A percentile compares a stretch with the other conserved stretches of the same genome.
Conservation (phyloP, 2,113 vertebrate genomes). For the Trogon melanurus region DNA sequence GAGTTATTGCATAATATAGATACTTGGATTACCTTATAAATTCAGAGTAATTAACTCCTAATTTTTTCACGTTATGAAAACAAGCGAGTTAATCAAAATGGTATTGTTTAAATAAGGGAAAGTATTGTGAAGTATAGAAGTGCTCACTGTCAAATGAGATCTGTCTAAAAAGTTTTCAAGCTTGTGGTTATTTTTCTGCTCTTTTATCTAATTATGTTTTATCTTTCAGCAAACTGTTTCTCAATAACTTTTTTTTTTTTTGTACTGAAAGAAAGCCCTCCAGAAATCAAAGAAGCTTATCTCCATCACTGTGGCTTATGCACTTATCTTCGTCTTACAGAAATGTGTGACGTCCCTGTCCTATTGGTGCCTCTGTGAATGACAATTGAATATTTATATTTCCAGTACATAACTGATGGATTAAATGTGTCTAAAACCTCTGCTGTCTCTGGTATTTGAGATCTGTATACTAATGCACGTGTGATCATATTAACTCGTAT, state of each 20-base stretch:
- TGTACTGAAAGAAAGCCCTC: slow-evolving; percentile 36
- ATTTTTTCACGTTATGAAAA: slow-evolving; percentile 9
- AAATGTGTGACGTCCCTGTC: background rate
- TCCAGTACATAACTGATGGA: background rate
- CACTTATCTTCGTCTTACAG: slow-evolving; percentile 63
- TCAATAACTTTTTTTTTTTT: background rate
- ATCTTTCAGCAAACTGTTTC: slow-evolving; percentile 33
- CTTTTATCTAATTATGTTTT: slow-evolving; percentile 40
- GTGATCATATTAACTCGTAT: background rate
- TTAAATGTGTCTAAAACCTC: background rate
- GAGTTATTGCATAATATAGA: background rate
- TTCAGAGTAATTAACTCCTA: background rate
- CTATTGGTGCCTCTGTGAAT: background rate
- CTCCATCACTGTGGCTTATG: slow-evolving; percentile 34
- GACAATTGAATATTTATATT: slow-evolving; percentile 19
- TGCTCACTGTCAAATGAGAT: background rate
- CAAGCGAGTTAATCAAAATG: background rate
- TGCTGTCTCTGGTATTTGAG: background rate
- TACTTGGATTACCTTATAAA: background rate
- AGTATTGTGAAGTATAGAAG: background rate
- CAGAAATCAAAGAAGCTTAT: slow-evolving; percentile 64
- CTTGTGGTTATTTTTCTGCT: slow-evolving; percentile 14
- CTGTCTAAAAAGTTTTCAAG: background rate
- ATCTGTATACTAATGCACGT: background rate
- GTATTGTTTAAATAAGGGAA: background rate